Evolutionary conservation across 2,113 vertebrate species (phyloP).

Genomic region (Pachypanchax playfairii): DNA sequence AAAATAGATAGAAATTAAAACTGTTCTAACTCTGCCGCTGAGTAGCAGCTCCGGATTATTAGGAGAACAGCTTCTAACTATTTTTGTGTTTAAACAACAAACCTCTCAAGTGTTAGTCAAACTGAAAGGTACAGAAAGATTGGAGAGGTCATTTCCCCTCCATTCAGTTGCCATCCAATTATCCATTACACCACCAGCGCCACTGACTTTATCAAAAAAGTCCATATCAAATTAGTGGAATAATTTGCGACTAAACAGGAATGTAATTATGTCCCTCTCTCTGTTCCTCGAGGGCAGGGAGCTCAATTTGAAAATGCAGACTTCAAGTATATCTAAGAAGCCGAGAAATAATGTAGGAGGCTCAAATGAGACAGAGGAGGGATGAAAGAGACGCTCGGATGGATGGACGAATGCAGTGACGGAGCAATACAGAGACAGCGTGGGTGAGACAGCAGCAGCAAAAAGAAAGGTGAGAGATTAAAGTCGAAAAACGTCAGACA

Average conservation of each 20-base stretch:
- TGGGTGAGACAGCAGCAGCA: constrained; percentile 20
- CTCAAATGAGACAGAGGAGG: background rate
- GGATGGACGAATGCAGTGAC: constrained; percentile 24
- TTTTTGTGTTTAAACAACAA: background rate
- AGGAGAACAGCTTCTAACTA: background rate
- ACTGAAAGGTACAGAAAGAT: background rate
- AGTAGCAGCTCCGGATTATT: no score
- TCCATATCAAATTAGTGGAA: constrained; percentile 43
- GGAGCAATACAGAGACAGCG: constrained; percentile 17
- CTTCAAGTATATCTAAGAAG: constrained; percentile 47
- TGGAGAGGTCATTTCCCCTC: background rate
- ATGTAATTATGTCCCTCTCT: constrained; percentile 46
- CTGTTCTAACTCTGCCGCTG: no score
- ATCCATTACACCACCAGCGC: constrained; percentile 17
- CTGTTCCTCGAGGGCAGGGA: constrained; percentile 36
- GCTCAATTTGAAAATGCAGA: constrained; percentile 28
- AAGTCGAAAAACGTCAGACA: constrained; percentile 6
- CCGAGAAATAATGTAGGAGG: constrained; percentile 22
- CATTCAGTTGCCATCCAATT: background rate
- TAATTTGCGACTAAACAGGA: constrained; percentile 47
- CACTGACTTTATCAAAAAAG: constrained; percentile 19
- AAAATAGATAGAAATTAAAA: no score
- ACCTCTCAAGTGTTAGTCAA: constrained; percentile 1
- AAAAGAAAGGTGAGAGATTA: constrained; percentile 21
- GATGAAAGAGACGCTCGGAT: background rate